Evolutionary conservation across 2,888 invertebrate genomes (phyloP), one percentile per base, ranked within the genome.

Genomic region (Lamellibrachia columna): DNA sequence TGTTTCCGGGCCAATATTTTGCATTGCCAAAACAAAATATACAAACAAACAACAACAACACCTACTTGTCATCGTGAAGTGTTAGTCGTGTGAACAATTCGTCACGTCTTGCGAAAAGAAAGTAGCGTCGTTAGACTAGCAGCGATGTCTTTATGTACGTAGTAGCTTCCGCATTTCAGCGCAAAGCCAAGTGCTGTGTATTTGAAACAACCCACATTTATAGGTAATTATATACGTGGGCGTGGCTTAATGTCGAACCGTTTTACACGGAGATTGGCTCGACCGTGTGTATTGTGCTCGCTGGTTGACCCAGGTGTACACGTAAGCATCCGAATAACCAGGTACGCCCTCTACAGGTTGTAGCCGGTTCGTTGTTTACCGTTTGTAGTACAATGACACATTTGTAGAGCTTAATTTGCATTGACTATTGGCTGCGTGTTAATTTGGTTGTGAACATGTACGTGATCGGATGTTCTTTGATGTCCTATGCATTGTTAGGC

Each of bases 191-290:
- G 75, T 75, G 75, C 75, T 22, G 75, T 75, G n/a, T 75, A 40
- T 40, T 22, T 75, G 75, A 75, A 75, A 75, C 75, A 75, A 22
- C 75, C 75, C 22, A 75, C 75, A 75, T 75, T 75, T 75, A 75
- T 75, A 75, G 75, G 75, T 22, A 4, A 75, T 75, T 75, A 75
- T 75, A 75, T 22, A 75, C 75, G 75, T 75, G 75, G 75, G 75
- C 75, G 75, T 75, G 75, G 75, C 75, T 75, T 75, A 15, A 22
- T 75, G 75, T 75, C 75, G 75, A n/a, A 75, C 22, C 75, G 75
- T 75, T 75, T 75, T 75, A 75, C 75, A 75, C 75, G 15, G 75
- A 75, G 75, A 75, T 75, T 75, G 75, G 75, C 75, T 75, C 75
- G 11, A 60, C 60, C 15, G 22, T 22, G 75, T n/a, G 15, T 75